A percentile compares a stretch with the other conserved stretches of the same genome.
Conservation (phyloP, 1,140 invertebrate species). For the Plutomurus gul region DNA sequence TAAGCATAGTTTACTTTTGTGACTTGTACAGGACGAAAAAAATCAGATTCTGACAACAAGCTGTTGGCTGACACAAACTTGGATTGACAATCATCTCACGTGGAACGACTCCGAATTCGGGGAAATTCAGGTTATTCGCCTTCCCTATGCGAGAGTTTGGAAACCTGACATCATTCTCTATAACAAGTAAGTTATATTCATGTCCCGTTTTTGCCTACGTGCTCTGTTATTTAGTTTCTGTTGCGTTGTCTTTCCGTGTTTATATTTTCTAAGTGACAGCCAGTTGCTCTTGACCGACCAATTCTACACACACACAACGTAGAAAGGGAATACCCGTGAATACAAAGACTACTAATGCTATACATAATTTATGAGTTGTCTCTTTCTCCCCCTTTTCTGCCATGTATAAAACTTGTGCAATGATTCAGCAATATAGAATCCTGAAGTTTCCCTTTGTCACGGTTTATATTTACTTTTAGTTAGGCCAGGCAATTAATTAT, state of each 20-base stretch:
- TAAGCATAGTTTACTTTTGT: not conserved
- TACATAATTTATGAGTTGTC: too few species aligned
- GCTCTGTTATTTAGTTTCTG: not conserved
- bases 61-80: slow-evolving; percentile 86
- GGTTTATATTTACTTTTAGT: too few species aligned
- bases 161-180: slow-evolving; percentile 84
- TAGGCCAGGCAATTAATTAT: too few species aligned
- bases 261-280: too few species aligned
- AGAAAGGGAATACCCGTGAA: too few species aligned
- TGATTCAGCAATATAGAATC: too few species aligned
- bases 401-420: too few species aligned
- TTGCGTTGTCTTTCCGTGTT: not conserved
- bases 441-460: too few species aligned
- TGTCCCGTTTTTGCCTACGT: not conserved
- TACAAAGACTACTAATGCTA: too few species aligned
- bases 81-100: slow-evolving; percentile 84
- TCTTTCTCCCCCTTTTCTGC: too few species aligned
- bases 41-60: slow-evolving; percentile 81
- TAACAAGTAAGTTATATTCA: slow-evolving; percentile 74
- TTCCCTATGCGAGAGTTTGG: slow-evolving; percentile 79
- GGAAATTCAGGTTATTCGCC: slow-evolving; percentile 78
- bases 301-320: too few species aligned
- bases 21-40: slow-evolving; percentile 64
- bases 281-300: too few species aligned
- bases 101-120: slow-evolving; percentile 88